Evolutionary conservation across 1,140 invertebrate genomes (phyloP).

Genomic region (Odontomachus brunneus): DNA sequence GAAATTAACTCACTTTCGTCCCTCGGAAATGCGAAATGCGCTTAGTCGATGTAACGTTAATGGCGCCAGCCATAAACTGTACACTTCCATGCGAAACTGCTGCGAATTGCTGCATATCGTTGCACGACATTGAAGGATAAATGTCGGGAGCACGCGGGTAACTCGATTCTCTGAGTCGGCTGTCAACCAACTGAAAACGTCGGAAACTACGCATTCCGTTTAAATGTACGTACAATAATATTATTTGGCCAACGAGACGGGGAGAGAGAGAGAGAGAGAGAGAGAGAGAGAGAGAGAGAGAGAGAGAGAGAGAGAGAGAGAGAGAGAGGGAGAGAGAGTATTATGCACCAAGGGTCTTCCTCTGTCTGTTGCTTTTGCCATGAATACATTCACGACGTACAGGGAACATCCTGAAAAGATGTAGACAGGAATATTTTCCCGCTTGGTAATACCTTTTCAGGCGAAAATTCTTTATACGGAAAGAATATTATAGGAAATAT

Average conservation of each 20-base stretch:
- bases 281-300: background rate
- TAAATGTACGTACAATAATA: conserved; percentile 40
- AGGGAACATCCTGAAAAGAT: background rate
- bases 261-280: no score
- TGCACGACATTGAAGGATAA: conserved; percentile 42
- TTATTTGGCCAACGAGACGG: background rate
- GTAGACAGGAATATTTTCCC: background rate
- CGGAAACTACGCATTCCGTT: conserved; percentile 8
- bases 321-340: background rate
- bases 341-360: background rate
- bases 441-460: background rate
- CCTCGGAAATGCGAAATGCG: background rate
- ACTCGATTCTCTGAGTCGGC: conserved; percentile 32
- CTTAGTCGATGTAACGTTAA: conserved; percentile 16
- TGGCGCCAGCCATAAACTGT: conserved; percentile 2
- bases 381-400: background rate
- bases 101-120: conserved; percentile 16
- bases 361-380: background rate
- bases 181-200: conserved; percentile 27
- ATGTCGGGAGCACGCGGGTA: conserved; percentile 6
- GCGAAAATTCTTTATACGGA: background rate
- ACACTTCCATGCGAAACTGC: conserved; percentile 18
- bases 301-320: no score
- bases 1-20: conserved; percentile 33
- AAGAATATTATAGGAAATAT: no score